Evolutionary conservation across 2,797 vertebrate genomes (phyloP).

Genomic region (Phoeniculus purpureus): DNA sequence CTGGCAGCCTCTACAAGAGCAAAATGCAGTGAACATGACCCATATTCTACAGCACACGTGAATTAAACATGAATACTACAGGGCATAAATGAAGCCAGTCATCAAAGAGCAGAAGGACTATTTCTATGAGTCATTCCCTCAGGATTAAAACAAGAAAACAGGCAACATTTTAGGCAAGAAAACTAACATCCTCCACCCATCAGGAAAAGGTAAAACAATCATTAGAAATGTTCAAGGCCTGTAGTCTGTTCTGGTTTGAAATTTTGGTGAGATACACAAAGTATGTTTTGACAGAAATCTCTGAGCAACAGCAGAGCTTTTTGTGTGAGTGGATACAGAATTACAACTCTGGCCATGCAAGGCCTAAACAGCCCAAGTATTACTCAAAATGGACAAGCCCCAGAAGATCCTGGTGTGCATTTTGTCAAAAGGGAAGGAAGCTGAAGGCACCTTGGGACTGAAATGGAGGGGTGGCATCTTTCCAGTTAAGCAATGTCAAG

Average conservation of each 20-base stretch:
- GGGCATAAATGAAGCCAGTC: constrained; percentile 39
- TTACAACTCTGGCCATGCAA: not conserved
- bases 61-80: constrained; percentile 67
- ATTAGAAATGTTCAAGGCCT: not conserved
- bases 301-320: not conserved
- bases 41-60: constrained; percentile 55
- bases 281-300: not conserved
- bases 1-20: constrained; percentile 27
- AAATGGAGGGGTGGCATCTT: not conserved
- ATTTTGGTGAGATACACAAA: not conserved
- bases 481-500: not conserved
- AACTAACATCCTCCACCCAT: not conserved
- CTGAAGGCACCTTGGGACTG: not conserved
- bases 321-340: not conserved
- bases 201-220: not conserved
- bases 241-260: not conserved
- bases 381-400: not conserved
- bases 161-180: not conserved
- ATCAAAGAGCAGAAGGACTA: constrained; percentile 13
- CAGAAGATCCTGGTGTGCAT: not conserved
- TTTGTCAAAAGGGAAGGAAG: not conserved
- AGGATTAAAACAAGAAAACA: not conserved
- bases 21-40: constrained; percentile 50
- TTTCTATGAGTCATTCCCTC: not conserved
- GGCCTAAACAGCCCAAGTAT: not conserved